Evolutionary conservation across 2,797 vertebrate genomes (phyloP).

Genomic region (Dendrocincla fuliginosa): DNA sequence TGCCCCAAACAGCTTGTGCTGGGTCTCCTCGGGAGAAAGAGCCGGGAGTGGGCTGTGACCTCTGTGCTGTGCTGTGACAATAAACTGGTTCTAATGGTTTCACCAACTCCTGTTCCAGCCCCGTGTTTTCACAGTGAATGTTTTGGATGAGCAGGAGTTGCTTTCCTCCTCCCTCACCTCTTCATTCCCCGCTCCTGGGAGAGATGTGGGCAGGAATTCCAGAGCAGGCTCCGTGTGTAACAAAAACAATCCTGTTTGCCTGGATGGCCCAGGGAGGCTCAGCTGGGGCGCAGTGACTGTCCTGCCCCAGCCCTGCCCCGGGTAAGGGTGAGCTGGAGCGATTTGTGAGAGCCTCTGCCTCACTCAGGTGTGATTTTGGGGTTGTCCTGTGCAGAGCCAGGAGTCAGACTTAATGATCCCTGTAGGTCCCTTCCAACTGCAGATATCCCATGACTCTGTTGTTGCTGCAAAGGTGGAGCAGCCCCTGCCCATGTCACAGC

Average conservation of each 20-base stretch:
- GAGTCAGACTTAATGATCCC: neutral
- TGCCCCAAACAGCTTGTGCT: neutral
- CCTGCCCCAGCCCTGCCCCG: fast-evolving
- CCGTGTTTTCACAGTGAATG: neutral
- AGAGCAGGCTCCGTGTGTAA: fast-evolving
- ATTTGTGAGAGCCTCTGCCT: neutral
- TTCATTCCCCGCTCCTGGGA: neutral
- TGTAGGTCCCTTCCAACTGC: neutral
- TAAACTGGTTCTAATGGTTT: slow-evolving; percentile 17
- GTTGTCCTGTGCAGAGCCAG: neutral
- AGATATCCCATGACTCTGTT: fast-evolving
- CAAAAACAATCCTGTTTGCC: neutral
- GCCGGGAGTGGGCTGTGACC: neutral
- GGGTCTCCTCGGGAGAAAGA: neutral
- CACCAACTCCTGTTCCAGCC: neutral
- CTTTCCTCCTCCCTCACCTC: neutral
- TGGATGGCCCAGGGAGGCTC: fast-evolving
- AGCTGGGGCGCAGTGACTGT: fast-evolving
- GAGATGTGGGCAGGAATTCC: neutral
- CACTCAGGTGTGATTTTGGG: neutral
- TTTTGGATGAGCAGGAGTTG: neutral
- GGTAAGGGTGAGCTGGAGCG: fast-evolving
- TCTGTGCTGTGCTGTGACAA: slow-evolving; percentile 15
- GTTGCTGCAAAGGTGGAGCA: neutral
- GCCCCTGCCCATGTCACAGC: neutral